phyloP scores from a whole-genome alignment of 2,113 vertebrate species.

The Lampris incognitus region DNA sequence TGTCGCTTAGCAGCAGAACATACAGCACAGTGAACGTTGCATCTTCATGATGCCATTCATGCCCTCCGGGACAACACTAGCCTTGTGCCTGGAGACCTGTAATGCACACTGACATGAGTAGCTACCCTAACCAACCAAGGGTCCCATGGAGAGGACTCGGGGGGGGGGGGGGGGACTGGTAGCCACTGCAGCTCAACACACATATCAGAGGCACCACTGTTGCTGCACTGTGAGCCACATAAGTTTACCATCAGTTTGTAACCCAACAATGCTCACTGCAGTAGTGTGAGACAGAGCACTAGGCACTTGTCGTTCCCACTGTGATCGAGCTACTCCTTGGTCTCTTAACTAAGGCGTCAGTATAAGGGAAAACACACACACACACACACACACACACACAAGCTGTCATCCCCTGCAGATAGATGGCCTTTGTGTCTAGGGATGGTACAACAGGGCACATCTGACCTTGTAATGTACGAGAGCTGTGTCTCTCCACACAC shows the following conservation, averaged over 20 bases:
- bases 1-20: conserved; percentile 55
- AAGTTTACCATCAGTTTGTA: conserved; percentile 33
- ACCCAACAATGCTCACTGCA: conserved; percentile 7
- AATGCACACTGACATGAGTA: not conserved
- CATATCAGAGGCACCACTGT: conserved; percentile 4
- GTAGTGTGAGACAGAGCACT: conserved; percentile 10
- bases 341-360: conserved; percentile 22
- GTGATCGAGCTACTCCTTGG: conserved; percentile 12
- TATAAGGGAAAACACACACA: conserved; percentile 6
- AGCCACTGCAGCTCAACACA: conserved; percentile 12
- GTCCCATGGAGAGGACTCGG: not conserved
- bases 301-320: conserved; percentile 13
- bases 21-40: conserved; percentile 27
- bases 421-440: conserved; percentile 67
- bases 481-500: conserved; percentile 29
- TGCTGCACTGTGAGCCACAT: not conserved
- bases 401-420: conserved; percentile 57
- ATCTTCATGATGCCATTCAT: conserved; percentile 34
- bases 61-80: conserved; percentile 55
- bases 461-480: conserved; percentile 59
- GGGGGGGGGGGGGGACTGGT: conserved; percentile 17
- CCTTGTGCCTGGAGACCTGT: conserved; percentile 37
- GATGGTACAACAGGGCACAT: conserved; percentile 67
- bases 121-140: not conserved
- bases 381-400: conserved; percentile 36